phyloP scores from a whole-genome alignment of 2,888 invertebrate species.

The Metallyticus violacea region DNA sequence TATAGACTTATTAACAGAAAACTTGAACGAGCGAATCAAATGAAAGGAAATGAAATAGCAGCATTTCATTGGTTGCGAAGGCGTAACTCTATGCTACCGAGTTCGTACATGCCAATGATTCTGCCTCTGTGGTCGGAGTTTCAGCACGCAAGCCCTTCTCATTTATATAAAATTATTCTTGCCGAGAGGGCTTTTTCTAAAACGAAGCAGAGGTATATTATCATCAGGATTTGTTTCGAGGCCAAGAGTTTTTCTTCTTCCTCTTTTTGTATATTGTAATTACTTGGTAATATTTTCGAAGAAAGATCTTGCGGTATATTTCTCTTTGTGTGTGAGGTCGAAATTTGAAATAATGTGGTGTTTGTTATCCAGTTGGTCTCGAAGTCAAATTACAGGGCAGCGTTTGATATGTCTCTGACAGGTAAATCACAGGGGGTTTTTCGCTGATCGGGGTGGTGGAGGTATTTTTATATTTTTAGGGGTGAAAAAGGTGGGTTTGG shows the following conservation, averaged over 20 bases:
- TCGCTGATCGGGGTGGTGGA: neutral
- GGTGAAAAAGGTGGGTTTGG: neutral
- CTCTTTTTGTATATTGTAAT: slow-evolving; percentile 7
- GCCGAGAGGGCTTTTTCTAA: neutral
- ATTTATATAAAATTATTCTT: neutral
- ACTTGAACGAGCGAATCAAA: neutral
- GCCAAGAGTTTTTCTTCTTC: neutral
- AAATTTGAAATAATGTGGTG: neutral
- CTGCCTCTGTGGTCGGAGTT: neutral
- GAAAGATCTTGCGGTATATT: neutral
- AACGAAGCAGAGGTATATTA: neutral
- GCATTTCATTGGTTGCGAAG: neutral
- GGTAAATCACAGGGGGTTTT: slow-evolving; percentile 11
- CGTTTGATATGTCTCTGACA: slow-evolving; percentile 27
- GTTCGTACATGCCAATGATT: neutral
- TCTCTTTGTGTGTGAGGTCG: neutral
- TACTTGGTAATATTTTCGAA: slow-evolving; percentile 22
- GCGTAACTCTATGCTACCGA: neutral
- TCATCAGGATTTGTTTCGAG: neutral
- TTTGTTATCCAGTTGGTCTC: neutral
- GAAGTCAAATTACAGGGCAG: slow-evolving; percentile 25
- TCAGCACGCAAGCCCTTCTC: neutral
- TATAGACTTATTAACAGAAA: neutral
- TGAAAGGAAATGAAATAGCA: neutral
- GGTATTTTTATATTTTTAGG: neutral